Evolutionary conservation across 2,797 vertebrate genomes (phyloP), one percentile per base, ranked within the genome.

Genomic region (Anisognathus igniventris): DNA sequence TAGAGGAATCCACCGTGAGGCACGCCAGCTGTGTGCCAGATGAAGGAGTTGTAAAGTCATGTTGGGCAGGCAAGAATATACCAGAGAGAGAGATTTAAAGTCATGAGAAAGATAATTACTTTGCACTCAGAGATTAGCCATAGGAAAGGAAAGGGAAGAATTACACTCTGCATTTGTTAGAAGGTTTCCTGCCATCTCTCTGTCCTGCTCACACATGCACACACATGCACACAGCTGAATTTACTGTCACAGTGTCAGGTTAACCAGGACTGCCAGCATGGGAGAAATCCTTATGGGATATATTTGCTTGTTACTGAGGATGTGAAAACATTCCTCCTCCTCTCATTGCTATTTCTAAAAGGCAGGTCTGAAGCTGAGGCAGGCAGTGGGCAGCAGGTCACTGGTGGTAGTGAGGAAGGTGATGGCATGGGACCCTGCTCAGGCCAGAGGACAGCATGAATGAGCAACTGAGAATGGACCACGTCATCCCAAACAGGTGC

Each of bases 51-150:
- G 94, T 97, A 96, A 96, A 96, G 96, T 83, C 91, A 37, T 95
- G 95, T 96, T 73, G 96, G 93, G 94, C 84, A 94, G 95, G 87
- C 93, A 67, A 67, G 92, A 96, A 93, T 93, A 93, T 96, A 95
- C 96, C 96, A 71, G 92, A 86, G 96, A 97, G 96, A 95, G 94
- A 97, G 94, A 97, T 96, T 97, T 96, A 96, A 97, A 96, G 96
- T 97, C 96, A 92, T 85, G 94, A 91, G 71, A 83, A 97, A 96
- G 95, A 96, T 96, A 97, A 97, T 97, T 96, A 96, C 96, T 97
- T 95, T 83, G 79, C 93, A 96, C 88, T 97, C 94, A 90, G 93
- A 93, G 84, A 96, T 96, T 96, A 96, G 73, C 70, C 66, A 27
- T 16, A 92, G 87, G 90, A 92, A 95, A 77, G 72, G 17, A 60